These are phyloP conservation scores for Sebastolobus altivelis DNA, from an alignment of 2,797 vertebrate genomes.

Conservation along the genomic window DNA sequence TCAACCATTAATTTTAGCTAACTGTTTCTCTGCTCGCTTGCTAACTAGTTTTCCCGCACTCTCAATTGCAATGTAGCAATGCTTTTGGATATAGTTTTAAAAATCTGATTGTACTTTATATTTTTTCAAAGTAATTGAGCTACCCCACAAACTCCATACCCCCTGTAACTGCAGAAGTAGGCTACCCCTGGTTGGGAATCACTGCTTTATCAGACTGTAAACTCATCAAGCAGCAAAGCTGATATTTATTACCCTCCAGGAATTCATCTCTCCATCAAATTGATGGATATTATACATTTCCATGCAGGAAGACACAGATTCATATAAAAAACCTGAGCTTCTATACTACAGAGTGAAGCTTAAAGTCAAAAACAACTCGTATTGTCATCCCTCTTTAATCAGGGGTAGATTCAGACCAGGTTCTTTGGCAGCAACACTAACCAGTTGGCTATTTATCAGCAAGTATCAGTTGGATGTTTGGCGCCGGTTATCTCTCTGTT, in stretches of 20 bases:
- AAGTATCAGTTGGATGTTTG: conserved; percentile 60
- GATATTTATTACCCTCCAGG: conserved; percentile 4
- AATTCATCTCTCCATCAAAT: conserved; percentile 6
- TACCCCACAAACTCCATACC: not conserved
- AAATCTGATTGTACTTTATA: not conserved
- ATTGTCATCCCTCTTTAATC: conserved; percentile 58
- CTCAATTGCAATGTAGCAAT: not conserved
- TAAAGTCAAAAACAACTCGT: conserved; percentile 24
- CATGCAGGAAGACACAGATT: not conserved
- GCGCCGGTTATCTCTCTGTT: conserved; percentile 49
- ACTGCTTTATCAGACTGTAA: not conserved
- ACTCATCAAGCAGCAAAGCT: conserved; percentile 6
- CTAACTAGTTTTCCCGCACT: not conserved
- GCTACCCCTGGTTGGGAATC: not conserved
- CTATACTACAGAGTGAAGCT: not conserved
- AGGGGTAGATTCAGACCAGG: conserved; percentile 43
- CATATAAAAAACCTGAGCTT: conserved; percentile 12
- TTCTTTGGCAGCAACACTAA: conserved; percentile 54
- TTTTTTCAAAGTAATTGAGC: not conserved
- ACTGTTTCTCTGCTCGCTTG: not conserved
- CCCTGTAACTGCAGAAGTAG: not conserved
- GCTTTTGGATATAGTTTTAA: not conserved
- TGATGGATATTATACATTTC: not conserved
- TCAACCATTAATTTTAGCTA: not conserved
- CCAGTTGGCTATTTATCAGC: conserved; percentile 56